Conservation (phyloP, 1,140 invertebrate species). For the Eriocheir sinensis region DNA sequence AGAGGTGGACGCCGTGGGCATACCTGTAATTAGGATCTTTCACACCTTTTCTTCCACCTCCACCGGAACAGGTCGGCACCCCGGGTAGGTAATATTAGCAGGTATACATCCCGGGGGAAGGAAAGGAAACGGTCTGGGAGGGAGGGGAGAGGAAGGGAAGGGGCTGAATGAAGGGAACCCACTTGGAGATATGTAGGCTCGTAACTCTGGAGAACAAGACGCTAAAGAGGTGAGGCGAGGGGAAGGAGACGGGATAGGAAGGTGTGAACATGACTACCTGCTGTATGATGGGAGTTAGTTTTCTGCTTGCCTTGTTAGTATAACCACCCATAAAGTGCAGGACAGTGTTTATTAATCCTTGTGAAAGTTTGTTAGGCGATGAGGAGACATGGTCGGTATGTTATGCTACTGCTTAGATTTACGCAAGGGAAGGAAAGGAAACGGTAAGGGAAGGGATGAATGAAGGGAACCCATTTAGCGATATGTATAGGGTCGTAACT, state of each 20-base stretch:
- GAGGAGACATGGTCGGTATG: too few species aligned
- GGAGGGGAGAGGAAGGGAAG: not conserved
- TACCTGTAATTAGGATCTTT: conserved; percentile 42
- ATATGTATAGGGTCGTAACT: not conserved
- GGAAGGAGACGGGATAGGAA: not conserved
- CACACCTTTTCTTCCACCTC: conserved; percentile 24
- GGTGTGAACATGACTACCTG: not conserved
- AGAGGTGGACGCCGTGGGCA: not conserved
- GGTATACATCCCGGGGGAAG: not conserved
- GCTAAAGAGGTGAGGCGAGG: not conserved
- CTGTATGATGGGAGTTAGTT: too few species aligned
- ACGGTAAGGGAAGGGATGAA: not conserved
- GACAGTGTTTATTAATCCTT: too few species aligned
- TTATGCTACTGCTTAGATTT: too few species aligned
- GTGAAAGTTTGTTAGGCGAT: too few species aligned
- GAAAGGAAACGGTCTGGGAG: not conserved
- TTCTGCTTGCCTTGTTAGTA: too few species aligned
- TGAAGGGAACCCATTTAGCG: not conserved
- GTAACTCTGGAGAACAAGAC: not conserved
- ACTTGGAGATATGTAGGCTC: not conserved
- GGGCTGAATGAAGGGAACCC: not conserved
- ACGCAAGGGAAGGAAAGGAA: not conserved
- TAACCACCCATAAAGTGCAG: too few species aligned
- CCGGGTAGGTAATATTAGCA: not conserved
- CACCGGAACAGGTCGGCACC: not conserved